Evolutionary conservation across 2,888 invertebrate species (phyloP).

Genomic region (Seira sanloemensis): DNA sequence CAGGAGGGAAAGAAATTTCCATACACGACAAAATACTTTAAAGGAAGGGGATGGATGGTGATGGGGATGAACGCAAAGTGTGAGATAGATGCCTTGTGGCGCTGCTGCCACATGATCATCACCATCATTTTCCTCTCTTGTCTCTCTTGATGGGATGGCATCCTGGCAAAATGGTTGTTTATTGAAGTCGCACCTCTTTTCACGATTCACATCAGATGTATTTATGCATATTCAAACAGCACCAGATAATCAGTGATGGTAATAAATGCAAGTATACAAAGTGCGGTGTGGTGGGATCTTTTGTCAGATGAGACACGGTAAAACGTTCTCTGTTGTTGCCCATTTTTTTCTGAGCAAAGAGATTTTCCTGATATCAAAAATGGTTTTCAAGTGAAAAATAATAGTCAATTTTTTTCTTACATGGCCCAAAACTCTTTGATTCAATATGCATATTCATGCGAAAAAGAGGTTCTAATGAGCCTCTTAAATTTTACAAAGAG

Average conservation of each 20-base stretch:
- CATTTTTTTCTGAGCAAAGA: not conserved
- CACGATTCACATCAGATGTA: slow-evolving; percentile 32
- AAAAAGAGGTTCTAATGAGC: slow-evolving; percentile 43
- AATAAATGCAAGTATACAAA: not conserved
- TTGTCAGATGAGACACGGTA: no score
- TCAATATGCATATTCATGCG: slow-evolving; percentile 1
- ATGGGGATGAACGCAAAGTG: slow-evolving; percentile 27
- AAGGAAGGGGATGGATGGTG: no score
- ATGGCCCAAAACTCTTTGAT: not conserved
- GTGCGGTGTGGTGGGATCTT: no score
- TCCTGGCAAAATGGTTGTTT: not conserved
- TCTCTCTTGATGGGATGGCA: not conserved
- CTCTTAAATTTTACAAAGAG: slow-evolving; percentile 21
- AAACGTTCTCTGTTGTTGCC: no score
- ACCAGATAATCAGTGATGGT: not conserved
- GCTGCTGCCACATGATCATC: slow-evolving; percentile 24
- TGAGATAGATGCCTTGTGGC: slow-evolving; percentile 45
- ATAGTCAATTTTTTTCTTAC: not conserved
- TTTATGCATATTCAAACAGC: not conserved
- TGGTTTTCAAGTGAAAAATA: not conserved
- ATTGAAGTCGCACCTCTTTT: slow-evolving; percentile 51
- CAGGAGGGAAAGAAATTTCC: no score
- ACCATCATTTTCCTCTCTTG: not conserved
- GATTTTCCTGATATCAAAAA: not conserved
- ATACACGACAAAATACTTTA: no score